Evolutionary conservation across 2,888 invertebrate genomes (phyloP).

Genomic region (Troglohyphantes excavatus): DNA sequence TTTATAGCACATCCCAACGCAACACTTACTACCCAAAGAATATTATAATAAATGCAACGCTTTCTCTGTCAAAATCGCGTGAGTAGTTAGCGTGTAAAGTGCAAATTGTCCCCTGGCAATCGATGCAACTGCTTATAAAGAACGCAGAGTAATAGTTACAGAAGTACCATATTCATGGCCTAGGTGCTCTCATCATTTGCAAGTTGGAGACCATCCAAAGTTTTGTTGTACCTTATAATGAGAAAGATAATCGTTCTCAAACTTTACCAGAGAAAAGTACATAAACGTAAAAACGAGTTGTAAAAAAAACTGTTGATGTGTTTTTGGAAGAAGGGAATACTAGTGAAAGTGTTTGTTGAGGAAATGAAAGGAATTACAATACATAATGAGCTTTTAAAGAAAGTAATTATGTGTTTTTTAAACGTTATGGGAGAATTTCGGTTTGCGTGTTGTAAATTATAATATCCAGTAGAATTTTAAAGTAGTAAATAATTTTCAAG

Average conservation of each 20-base stretch:
- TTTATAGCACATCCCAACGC: background rate
- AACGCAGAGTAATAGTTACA: slow-evolving; percentile 14
- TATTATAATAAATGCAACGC: background rate
- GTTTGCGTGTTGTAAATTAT: background rate
- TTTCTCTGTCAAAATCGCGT: slow-evolving; percentile 6
- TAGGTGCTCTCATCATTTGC: background rate
- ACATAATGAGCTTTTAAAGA: background rate
- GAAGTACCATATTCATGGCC: background rate
- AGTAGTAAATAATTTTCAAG: too few species aligned
- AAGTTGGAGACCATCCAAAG: background rate
- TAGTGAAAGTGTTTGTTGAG: background rate
- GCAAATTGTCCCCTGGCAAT: slow-evolving; percentile 10
- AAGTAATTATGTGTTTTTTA: background rate
- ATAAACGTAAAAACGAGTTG: background rate
- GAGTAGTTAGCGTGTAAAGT: slow-evolving; percentile 15
- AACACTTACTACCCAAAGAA: background rate
- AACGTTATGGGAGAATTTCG: background rate
- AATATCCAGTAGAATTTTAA: too few species aligned
- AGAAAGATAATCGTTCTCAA: slow-evolving; percentile 23
- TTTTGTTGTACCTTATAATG: slow-evolving; percentile 17
- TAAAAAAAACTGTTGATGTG: background rate
- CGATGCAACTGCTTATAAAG: background rate
- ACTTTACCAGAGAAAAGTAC: background rate
- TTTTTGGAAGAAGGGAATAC: background rate
- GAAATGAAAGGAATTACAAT: background rate